These are phyloP conservation scores for Phrynocephalus vlangalii DNA, from an alignment of 2,797 vertebrate genomes.

Conservation along the genomic window DNA sequence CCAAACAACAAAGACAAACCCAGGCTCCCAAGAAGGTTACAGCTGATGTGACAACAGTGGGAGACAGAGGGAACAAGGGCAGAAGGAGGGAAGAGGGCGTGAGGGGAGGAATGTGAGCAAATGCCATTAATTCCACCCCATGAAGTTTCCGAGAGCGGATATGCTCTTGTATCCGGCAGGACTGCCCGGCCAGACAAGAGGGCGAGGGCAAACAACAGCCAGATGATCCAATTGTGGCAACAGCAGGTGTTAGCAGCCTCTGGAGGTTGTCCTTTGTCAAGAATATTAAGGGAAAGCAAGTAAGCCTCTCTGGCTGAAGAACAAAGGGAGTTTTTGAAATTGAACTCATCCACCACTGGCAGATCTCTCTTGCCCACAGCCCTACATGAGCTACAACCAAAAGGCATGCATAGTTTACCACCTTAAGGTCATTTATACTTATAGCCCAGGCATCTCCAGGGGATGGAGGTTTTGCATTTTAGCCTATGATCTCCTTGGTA, in stretches of 20 bases:
- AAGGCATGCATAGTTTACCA: slow-evolving; percentile 19
- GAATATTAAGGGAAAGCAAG: slow-evolving; percentile 46
- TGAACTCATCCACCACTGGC: slow-evolving; percentile 52
- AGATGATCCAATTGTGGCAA: slow-evolving; percentile 52
- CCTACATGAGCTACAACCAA: slow-evolving; percentile 24
- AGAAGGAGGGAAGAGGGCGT: neutral
- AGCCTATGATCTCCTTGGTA: fast-evolving
- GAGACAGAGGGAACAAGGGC: neutral
- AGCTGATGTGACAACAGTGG: neutral
- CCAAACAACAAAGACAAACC: neutral
- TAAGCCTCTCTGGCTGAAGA: slow-evolving; percentile 59
- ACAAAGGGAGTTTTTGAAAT: slow-evolving; percentile 62
- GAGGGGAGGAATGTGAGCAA: slow-evolving; percentile 6
- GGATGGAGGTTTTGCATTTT: neutral
- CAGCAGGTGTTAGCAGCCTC: slow-evolving; percentile 50
- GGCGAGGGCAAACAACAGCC: slow-evolving; percentile 2
- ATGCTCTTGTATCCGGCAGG: neutral
- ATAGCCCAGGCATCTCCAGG: neutral
- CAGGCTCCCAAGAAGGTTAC: neutral
- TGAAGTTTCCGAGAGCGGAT: neutral
- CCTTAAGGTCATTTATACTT: slow-evolving; percentile 33
- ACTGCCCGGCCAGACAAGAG: neutral
- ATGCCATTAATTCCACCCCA: neutral
- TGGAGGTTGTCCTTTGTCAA: slow-evolving; percentile 54
- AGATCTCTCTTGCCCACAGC: neutral